A percentile compares a stretch with the other conserved stretches of the same genome.
Conservation (phyloP, 2,113 vertebrate genomes). For the Gallinago media region DNA sequence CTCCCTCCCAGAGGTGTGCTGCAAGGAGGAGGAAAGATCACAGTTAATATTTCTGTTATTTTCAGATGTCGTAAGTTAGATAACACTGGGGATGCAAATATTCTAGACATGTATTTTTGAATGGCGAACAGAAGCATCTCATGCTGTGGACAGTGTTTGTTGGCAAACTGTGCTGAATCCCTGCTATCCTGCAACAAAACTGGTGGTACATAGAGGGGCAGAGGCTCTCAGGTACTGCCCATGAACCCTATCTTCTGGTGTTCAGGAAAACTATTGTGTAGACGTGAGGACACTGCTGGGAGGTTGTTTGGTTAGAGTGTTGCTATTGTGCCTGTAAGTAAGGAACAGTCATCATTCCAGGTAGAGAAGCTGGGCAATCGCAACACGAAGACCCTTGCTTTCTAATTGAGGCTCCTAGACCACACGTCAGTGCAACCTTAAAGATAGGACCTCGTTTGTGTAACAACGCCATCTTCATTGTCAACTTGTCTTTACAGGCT, state of each 20-base stretch:
- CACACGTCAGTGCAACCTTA: not conserved
- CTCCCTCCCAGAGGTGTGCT: not conserved
- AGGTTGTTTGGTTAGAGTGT: not conserved
- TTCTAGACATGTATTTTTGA: not conserved
- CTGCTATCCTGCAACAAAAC: not conserved
- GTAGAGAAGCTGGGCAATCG: not conserved
- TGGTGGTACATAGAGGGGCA: not conserved
- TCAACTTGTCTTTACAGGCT: not conserved
- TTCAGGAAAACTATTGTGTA: not conserved
- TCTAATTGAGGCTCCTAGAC: not conserved
- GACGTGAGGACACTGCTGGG: not conserved
- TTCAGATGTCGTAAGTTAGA: not conserved
- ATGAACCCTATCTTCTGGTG: too few relatives aligned
- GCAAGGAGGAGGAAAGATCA: not conserved
- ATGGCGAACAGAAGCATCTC: not conserved
- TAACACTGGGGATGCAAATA: not conserved
- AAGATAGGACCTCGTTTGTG: accelerated
- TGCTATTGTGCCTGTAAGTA: not conserved
- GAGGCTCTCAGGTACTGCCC: not conserved
- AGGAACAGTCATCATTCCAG: accelerated
- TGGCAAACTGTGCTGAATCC: not conserved
- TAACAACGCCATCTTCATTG: not conserved
- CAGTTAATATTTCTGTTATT: not conserved
- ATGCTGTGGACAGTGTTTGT: not conserved
- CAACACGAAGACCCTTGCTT: not conserved